Evolutionary conservation across 2,888 invertebrate genomes (phyloP).

Genomic region (Amblyjoppa proteus): DNA sequence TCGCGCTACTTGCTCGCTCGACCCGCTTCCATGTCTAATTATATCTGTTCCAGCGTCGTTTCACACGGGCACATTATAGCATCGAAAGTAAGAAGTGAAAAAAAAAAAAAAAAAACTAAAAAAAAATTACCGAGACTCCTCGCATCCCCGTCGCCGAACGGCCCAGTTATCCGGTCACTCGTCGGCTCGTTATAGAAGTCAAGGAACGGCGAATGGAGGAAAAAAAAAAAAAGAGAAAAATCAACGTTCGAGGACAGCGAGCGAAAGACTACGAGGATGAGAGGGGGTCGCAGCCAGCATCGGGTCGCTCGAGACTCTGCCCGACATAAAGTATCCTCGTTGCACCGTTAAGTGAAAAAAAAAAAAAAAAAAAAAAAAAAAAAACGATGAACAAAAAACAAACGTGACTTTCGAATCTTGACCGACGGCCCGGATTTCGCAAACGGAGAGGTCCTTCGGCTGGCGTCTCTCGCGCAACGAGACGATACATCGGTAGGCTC

Average conservation of each 20-base stretch:
- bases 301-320: constrained; percentile 40
- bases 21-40: constrained; percentile 6
- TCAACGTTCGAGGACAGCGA: constrained; percentile 61
- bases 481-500: constrained; percentile 13
- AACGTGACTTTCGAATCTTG: constrained; percentile 79
- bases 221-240: constrained; percentile 31
- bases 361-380: neutral
- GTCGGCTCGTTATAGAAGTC: constrained; percentile 47
- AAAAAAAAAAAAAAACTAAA: constrained; percentile 10
- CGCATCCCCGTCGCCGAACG: constrained; percentile 21
- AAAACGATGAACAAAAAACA: neutral
- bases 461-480: constrained; percentile 32
- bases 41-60: neutral
- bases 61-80: neutral
- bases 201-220: constrained; percentile 5
- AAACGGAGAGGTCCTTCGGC: constrained; percentile 66
- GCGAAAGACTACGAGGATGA: constrained; percentile 11
- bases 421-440: constrained; percentile 74
- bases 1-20: neutral
- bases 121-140: constrained; percentile 37
- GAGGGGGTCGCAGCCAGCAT: constrained; percentile 7
- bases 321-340: constrained; percentile 55
- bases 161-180: constrained; percentile 50
- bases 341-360: neutral
- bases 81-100: constrained; percentile 1